Evolutionary conservation across 2,888 invertebrate species (phyloP), one percentile per base, ranked within the genome.

Genomic region (Arrhopalites spinosus): DNA sequence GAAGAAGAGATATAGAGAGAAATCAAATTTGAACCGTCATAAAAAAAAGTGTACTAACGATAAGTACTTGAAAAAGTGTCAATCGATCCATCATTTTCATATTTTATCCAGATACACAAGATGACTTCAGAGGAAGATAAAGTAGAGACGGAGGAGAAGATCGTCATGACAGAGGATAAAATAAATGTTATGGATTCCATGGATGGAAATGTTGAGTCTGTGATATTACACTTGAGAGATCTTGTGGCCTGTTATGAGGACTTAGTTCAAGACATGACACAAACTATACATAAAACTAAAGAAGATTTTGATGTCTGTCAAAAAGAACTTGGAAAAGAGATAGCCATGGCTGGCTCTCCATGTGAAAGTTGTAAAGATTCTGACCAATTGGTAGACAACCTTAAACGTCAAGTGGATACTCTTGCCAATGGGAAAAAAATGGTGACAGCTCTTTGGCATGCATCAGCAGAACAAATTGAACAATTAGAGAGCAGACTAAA

Each of bases 221-320:
- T 70, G n/a, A 71, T 71, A 30, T 20, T 17, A 29, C 30, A 75
- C 36, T 25, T 75, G 23, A 25, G 56, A 2, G 45, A 75, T n/a
- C 63, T 79, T 1, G 45, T 77, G 8, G 29, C 53, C 20, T 66
- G 69, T 13, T 77, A 79, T 43, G 79, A 77, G 50, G 70, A 68
- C 20, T 59, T 79, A 1, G 79, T 79, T 13, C n/a, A 68, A 13
- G 79, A 79, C 43, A 77, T 79, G 76, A 63, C 61, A 25, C n/a
- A 1, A 2, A 72, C 77, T 13, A 56, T 79, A 1, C 50, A 61
- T 1, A 36, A 76, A 43, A 71, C 67, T 23, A 71, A 69, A 50
- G 68, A 76, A 17, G 74, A 74, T 20, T 66, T 78, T 36, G 53
- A 45, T 0, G 2, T 36, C 23, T 2, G 25, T 30, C 53, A 59